Evolutionary conservation across 2,797 vertebrate genomes (phyloP), one percentile per base, ranked within the genome.

Genomic region (Urocyon cinereoargenteus): DNA sequence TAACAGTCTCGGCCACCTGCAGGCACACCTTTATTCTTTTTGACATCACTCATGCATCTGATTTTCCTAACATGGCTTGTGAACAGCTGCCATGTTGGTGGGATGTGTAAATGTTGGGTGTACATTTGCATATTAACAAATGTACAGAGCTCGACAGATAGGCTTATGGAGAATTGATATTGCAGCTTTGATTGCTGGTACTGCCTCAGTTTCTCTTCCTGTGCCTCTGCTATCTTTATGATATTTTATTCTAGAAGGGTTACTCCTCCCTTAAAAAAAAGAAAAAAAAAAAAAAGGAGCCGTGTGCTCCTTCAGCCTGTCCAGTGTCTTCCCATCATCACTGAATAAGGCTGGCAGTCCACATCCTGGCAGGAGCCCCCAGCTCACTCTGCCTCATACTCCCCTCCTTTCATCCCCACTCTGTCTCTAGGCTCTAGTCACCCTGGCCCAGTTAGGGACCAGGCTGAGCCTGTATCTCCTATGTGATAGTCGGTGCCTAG

Each of bases 121-220:
- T 31, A 59, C 5, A 81, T 91, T 81, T 93, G 64, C 87, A 75
- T 75, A 86, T 79, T 75, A 62, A 91, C 59, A 72, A 91, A 68
- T 61, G 57, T 36, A 88, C 87, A 91, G 55, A 93, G 87, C 19
- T 6, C 45, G 24, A 7, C 34, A 49, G 77, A 61, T 62, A 1
- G 1, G 53, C 84, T 87, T 93, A 49, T 12, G 62, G 6, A 26
- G 31, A 68, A 55, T 24, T 49, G 82, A 70, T 24, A 36, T 40
- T 49, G n/a, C 40, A 28, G 51, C 78, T 95, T 84, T 79, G 51
- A 40, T 81, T 53, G 1, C 12, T 13, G 40, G 31, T 19, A 36
- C 6, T 24, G n/a, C 83, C 87, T 75, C 6, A 1, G 4, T 49
- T 87, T 59, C 82, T 66, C 11, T 45, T 40, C 45, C 61, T 31